A percentile compares a stretch with the other conserved stretches of the same genome.
phyloP scores from a whole-genome alignment of 2,888 invertebrate genomes.

The Drosophila barbarae region DNA sequence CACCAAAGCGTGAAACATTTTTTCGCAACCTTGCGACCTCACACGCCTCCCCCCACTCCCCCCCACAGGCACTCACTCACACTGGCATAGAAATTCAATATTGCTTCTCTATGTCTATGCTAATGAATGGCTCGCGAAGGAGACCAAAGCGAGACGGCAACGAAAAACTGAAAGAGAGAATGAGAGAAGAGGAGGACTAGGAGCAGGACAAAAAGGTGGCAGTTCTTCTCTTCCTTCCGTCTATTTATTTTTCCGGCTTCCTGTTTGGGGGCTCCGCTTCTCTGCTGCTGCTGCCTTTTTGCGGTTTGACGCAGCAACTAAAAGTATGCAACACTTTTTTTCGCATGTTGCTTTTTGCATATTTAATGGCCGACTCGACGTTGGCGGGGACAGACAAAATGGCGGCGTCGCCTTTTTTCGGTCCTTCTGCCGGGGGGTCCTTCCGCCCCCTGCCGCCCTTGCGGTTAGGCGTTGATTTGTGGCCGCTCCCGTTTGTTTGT shows the following conservation, averaged over 20 bases:
- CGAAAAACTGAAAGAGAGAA: background rate
- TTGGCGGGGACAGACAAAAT: slow-evolving; percentile 63
- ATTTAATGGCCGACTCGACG: slow-evolving; percentile 58
- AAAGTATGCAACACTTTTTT: slow-evolving; percentile 73
- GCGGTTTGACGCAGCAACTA: slow-evolving; percentile 70
- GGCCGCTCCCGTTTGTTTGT: slow-evolving; percentile 53
- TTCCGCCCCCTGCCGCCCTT: slow-evolving; percentile 26
- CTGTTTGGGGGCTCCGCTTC: slow-evolving; percentile 47
- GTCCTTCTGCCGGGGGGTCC: slow-evolving; percentile 1
- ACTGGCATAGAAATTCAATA: slow-evolving; percentile 68
- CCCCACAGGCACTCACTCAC: slow-evolving; percentile 7
- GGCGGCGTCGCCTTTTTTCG: slow-evolving; percentile 52
- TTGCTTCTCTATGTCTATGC: slow-evolving; percentile 68
- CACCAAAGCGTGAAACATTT: slow-evolving; percentile 63
- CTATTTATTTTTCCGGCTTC: slow-evolving; percentile 73
- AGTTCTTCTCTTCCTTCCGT: slow-evolving; percentile 33
- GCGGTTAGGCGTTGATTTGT: slow-evolving; percentile 72
- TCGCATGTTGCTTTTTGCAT: slow-evolving; percentile 72
- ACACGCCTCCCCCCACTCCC: slow-evolving; percentile 13
- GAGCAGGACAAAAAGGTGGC: slow-evolving; percentile 10
- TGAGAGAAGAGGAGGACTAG: background rate
- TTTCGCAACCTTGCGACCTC: slow-evolving; percentile 66
- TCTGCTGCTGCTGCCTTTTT: slow-evolving; percentile 60
- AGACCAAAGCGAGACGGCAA: slow-evolving; percentile 7
- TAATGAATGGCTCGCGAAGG: slow-evolving; percentile 63